Base-by-base conservation (phyloP, 2,797 vertebrate species). In the Lithobates pipiens region DNA sequence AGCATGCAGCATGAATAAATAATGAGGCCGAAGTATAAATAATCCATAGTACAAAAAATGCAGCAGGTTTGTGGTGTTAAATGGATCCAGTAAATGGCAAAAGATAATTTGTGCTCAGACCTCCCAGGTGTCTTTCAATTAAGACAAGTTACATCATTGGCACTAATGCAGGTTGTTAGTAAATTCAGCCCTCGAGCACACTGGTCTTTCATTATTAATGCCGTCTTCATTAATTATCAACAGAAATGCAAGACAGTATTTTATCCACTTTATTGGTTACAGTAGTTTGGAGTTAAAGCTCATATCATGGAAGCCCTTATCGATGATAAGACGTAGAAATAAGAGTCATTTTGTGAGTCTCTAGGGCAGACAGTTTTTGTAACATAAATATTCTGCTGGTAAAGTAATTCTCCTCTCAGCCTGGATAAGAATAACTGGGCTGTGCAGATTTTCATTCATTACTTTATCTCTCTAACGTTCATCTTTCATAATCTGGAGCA, bases 171-270 rank as follows among this genome's bases (percentile, higher is more conserved):
- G 88, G 89, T 85, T 61, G 6, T 88, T 88, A 90, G 88, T 80
- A 87, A 86, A 86, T 88, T 91, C 87, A 87, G 85, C 88, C 81
- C 88, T 82, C 73, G 61, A 89, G 87, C 89, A 15, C 0, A 9
- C 63, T 83, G 89, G 88, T 90, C 32, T 87, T 93, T 57, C 85
- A 88, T 93, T 91, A 91, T 93, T 94, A 85, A 93, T 88, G 79
- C 50, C 36, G 1, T 44, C 73, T 8, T 86, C 84, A 88, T 93
- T 88, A 90, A 91, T 93, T 93, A 92, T 82, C 89, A 85, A 92
- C 90, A 85, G 89, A 3, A 50, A 0, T 0, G 88, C 84, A 89
- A 88, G 77, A 88, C 88, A 86, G 77, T 70, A 3, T 82, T 86
- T 90, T 89, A 0, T 93, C 88, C 80, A 89, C 79, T 87, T 90